Evolutionary conservation across 2,113 vertebrate species (phyloP).

Genomic region (Gymnarchus niloticus): DNA sequence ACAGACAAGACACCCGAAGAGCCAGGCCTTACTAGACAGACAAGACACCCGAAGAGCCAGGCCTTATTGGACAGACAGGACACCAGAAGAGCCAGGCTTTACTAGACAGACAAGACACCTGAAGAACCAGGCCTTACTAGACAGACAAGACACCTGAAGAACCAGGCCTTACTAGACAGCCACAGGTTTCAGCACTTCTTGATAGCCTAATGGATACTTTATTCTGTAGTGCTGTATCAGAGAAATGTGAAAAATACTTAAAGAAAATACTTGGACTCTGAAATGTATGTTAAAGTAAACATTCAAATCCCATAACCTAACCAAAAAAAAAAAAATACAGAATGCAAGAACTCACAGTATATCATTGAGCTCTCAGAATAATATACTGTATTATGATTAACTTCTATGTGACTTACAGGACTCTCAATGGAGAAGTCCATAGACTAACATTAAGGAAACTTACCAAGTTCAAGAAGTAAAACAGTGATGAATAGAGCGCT

Average conservation of each 20-base stretch:
- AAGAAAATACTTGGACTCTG: not conserved
- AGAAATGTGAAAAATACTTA: not conserved
- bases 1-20: too few relatives aligned
- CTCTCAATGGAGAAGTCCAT: not conserved
- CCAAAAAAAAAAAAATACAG: not conserved
- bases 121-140: constrained; percentile 34
- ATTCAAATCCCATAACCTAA: not conserved
- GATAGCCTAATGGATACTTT: not conserved
- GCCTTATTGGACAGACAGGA: not conserved
- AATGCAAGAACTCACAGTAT: not conserved
- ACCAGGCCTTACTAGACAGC: not conserved
- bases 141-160: not conserved
- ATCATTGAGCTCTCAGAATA: not conserved
- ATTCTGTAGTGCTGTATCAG: not conserved
- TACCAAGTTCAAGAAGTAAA: constrained; percentile 61
- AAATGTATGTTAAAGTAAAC: not conserved
- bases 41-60: too few relatives aligned
- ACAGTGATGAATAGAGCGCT: constrained; percentile 45
- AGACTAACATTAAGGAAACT: constrained; percentile 42
- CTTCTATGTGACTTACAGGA: not conserved
- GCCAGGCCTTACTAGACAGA: not conserved
- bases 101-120: not conserved
- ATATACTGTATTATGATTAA: not conserved
- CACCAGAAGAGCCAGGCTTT: not conserved
- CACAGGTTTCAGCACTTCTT: not conserved